phyloP scores from a whole-genome alignment of 2,113 vertebrate genomes.

The Platichthys flesus region DNA sequence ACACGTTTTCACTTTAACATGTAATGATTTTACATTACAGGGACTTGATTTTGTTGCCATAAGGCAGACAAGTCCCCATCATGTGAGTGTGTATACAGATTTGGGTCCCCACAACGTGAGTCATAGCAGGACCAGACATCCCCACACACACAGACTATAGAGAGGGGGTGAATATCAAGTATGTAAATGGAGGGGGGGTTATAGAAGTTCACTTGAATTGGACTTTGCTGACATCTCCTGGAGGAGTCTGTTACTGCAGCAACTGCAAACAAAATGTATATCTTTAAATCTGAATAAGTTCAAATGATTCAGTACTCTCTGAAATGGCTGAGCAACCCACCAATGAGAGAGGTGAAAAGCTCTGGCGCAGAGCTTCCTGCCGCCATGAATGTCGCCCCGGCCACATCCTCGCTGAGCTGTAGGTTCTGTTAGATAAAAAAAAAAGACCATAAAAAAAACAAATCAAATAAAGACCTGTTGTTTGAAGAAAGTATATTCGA shows the following conservation, averaged over 20 bases:
- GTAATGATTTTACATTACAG: no score
- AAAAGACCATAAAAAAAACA: background rate
- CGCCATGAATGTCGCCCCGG: conserved; percentile 85
- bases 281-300: background rate
- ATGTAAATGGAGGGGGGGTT: no score
- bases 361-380: conserved; percentile 85
- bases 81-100: no score
- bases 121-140: no score
- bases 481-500: background rate
- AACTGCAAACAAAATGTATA: background rate
- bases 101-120: no score
- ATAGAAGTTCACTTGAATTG: background rate
- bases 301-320: background rate
- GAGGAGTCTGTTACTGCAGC: conserved; percentile 31
- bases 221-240: conserved; percentile 67
- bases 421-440: conserved; percentile 73
- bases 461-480: background rate
- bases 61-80: no score
- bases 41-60: no score
- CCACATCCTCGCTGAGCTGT: conserved; percentile 85
- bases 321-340: conserved; percentile 61
- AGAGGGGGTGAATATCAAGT: background rate
- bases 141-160: background rate
- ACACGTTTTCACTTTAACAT: no score
- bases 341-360: conserved; percentile 85